Evolutionary conservation across 2,888 invertebrate species (phyloP).

Genomic region (Harpagoxenus sublaevis): DNA sequence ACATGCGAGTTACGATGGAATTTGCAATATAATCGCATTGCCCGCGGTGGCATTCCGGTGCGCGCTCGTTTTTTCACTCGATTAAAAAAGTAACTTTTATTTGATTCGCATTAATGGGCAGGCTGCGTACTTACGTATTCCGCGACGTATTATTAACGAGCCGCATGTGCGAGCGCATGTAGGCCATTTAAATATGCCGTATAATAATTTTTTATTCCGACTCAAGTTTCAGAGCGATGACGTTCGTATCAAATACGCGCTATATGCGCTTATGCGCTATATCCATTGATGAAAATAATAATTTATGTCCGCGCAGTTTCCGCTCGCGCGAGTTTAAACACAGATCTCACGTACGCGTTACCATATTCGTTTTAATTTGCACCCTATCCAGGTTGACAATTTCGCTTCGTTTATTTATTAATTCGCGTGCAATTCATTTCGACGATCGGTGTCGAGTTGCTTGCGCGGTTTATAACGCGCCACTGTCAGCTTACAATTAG

Average conservation of each 20-base stretch:
- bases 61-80: not conserved
- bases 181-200: not conserved
- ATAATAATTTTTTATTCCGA: constrained; percentile 10
- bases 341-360: not conserved
- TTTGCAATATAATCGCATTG: not conserved
- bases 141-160: constrained; percentile 3
- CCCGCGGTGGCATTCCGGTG: not conserved
- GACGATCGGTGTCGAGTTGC: not conserved
- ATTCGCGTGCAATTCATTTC: not conserved
- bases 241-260: not conserved
- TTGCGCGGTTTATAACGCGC: not conserved
- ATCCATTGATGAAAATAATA: constrained; percentile 23
- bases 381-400: not conserved
- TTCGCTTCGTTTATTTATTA: not conserved
- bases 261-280: not conserved
- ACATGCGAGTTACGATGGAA: not conserved
- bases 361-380: not conserved
- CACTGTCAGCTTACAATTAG: not conserved
- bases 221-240: not conserved
- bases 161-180: not conserved
- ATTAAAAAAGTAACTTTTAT: constrained; percentile 24
- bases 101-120: constrained; percentile 2
- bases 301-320: not conserved
- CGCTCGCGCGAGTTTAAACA: not conserved
- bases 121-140: not conserved